Percentiles rank a stretch among this genome's conserved stretches.
Conservation (phyloP, 2,113 vertebrate genomes). For the Reinhardtius hippoglossoides region DNA sequence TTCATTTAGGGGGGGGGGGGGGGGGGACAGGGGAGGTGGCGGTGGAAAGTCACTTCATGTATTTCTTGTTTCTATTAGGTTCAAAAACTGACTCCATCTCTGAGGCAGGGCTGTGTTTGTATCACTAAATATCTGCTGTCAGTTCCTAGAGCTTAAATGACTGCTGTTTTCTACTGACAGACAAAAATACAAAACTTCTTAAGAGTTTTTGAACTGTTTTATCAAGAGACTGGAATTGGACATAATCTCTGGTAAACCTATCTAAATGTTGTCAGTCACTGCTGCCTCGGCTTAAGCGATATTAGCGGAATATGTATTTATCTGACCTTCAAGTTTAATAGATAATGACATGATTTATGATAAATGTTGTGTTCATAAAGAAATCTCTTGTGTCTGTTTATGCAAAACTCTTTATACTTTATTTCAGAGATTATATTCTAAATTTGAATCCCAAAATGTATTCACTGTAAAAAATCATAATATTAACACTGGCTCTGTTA, state of each 20-base stretch:
- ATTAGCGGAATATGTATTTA: neutral
- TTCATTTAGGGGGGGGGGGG: slow-evolving; percentile 38
- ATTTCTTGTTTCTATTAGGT: neutral
- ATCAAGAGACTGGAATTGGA: neutral
- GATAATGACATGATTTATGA: too few relatives aligned
- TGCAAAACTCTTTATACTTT: too few relatives aligned
- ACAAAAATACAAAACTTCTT: neutral
- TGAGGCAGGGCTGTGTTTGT: neutral
- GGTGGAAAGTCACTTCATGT: neutral
- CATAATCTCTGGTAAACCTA: neutral
- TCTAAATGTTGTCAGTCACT: neutral
- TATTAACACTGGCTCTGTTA: too few relatives aligned
- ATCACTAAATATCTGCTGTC: neutral
- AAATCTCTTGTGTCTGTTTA: too few relatives aligned
- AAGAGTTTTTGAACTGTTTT: too few relatives aligned
- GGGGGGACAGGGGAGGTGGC: too few relatives aligned
- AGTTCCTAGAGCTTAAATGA: neutral
- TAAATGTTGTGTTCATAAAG: too few relatives aligned
- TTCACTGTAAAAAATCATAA: too few relatives aligned
- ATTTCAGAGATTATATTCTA: too few relatives aligned
- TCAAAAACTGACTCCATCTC: neutral
- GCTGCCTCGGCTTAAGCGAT: neutral
- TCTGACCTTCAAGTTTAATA: too few relatives aligned
- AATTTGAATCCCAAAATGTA: too few relatives aligned
- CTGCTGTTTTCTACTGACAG: neutral